Conservation (phyloP, 2,888 invertebrate species). For the Drosophila helvetica region DNA sequence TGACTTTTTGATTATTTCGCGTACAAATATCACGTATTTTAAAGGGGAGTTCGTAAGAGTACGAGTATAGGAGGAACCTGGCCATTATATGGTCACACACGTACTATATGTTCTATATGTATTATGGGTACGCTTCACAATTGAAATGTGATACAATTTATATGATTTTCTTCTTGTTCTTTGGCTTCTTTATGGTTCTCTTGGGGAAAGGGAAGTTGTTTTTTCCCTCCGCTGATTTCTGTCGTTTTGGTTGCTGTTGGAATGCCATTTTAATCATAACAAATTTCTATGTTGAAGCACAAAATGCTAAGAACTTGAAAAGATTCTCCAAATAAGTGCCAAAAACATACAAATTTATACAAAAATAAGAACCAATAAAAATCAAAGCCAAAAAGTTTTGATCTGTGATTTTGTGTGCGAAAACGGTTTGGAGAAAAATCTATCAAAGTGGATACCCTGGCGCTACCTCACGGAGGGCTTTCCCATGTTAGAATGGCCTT, state of each 20-base stretch:
- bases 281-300: background rate
- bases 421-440: constrained; percentile 59
- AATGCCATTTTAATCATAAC: background rate
- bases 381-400: constrained; percentile 22
- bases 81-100: constrained; percentile 63
- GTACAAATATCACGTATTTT: constrained; percentile 71
- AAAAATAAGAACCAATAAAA: constrained; percentile 14
- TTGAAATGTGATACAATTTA: constrained; percentile 64
- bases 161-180: constrained; percentile 7
- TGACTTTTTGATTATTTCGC: constrained; percentile 67
- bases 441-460: constrained; percentile 85
- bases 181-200: constrained; percentile 9
- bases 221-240: background rate
- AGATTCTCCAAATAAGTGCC: constrained; percentile 7
- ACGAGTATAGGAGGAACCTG: constrained; percentile 56
- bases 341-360: constrained; percentile 3
- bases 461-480: constrained; percentile 85
- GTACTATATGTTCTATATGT: constrained; percentile 19
- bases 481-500: constrained; percentile 88
- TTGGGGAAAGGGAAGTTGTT: background rate
- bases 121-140: constrained; percentile 39
- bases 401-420: constrained; percentile 40
- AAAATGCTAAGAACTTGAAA: constrained; percentile 13
- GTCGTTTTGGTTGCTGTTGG: constrained; percentile 20
- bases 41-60: constrained; percentile 13